Evolutionary conservation across 2,797 vertebrate genomes (phyloP), one percentile per base, ranked within the genome.

Genomic region (Xyrichtys novacula): DNA sequence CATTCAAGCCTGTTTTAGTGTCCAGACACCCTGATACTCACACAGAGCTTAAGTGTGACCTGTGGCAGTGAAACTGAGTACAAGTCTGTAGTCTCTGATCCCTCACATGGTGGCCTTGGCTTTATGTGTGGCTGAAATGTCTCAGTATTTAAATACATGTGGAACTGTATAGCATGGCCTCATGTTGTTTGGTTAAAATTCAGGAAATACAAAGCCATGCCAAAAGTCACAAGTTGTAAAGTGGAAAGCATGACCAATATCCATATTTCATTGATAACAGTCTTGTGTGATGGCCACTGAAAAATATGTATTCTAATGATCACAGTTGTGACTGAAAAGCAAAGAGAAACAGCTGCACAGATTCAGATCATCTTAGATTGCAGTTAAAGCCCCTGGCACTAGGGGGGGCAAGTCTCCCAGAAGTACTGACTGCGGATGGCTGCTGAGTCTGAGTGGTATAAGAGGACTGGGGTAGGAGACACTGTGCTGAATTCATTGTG

Each of bases 391-490:
- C 82, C 69, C 71, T 36, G 82, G 60, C 94, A 94, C 94, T 89
- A 93, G 94, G 91, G 93, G 93, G 94, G 87, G 93, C 91, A 93
- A 94, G 91, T 92, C 83, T 78, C 88, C 85, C 79, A 92, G 64
- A 89, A 91, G 85, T 87, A 43, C 52, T 59, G 32, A 1, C 28
- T 16, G 20, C 25, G 34, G 48, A 44, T 6, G 17, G 20, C 34
- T 12, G 58, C 43, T 48, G 34, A 66, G 57, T 50, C 39, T 64
- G 40, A 29, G 47, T 32, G 25, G 44, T 49, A 10, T 26, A 9
- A 16, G 47, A 52, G 23, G 32, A 34, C 12, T 22, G 22, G 43
- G 40, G 39, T 29, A 15, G 39, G 47, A 49, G 55, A 63, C 49
- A 36, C 38, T 15, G n/a, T n/a, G 56, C 53, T 79, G 53, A 39